A percentile compares a stretch with the other conserved stretches of the same genome.
Conservation (phyloP, 2,113 vertebrate species). For the Silurus glanis region DNA sequence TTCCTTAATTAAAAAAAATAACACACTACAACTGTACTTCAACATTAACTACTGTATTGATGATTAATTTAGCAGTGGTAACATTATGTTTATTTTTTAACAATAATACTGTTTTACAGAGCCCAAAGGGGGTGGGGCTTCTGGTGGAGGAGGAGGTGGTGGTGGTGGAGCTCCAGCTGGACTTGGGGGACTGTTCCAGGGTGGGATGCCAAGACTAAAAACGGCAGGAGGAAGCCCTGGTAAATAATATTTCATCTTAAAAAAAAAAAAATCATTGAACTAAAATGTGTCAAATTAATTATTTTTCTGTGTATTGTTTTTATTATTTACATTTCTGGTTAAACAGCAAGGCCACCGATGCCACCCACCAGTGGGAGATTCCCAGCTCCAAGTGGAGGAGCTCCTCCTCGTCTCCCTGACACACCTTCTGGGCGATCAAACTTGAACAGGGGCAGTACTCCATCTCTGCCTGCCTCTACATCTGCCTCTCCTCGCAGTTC, state of each 20-base stretch:
- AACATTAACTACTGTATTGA: background rate
- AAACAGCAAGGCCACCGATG: slow-evolving; percentile 65
- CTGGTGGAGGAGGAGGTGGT: slow-evolving; percentile 57
- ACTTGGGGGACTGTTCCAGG: slow-evolving; percentile 90
- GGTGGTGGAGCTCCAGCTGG: slow-evolving; percentile 66
- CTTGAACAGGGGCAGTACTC: slow-evolving; percentile 46
- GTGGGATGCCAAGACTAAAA: slow-evolving; percentile 86
- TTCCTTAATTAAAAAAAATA: slow-evolving; percentile 31
- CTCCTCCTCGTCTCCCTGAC: slow-evolving; percentile 62
- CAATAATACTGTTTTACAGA: slow-evolving; percentile 66
- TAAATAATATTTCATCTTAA: slow-evolving; percentile 21
- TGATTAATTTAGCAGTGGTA: background rate
- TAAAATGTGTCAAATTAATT: background rate
- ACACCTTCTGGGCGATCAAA: slow-evolving; percentile 65
- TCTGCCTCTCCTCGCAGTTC: slow-evolving; percentile 64
- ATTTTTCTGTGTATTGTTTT: background rate
- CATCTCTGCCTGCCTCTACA: slow-evolving; percentile 71
- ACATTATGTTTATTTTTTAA: background rate
- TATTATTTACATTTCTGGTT: background rate
- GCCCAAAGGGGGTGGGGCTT: slow-evolving; percentile 66
- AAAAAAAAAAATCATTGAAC: background rate
- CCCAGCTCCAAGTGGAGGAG: slow-evolving; percentile 59
- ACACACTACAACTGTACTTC: background rate
- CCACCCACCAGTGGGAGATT: slow-evolving; percentile 75
- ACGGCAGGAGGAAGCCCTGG: slow-evolving; percentile 72